Conservation (phyloP, 1,140 invertebrate species). For the Trachelipus rathkii region DNA sequence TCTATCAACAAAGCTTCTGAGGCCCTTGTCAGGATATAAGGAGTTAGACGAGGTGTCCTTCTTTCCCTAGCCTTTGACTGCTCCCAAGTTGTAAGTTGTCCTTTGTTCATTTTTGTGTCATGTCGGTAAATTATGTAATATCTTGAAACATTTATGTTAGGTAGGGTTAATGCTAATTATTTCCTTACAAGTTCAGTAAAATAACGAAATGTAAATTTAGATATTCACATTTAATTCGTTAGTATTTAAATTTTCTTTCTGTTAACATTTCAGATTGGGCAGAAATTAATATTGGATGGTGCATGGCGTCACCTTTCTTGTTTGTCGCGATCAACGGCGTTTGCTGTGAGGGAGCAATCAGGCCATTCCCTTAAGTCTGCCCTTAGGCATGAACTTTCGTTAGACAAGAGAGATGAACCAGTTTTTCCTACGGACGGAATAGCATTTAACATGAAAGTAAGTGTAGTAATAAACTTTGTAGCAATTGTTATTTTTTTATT, state of each 20-base stretch:
- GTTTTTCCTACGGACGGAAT: slow-evolving; percentile 71
- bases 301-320: slow-evolving; percentile 69
- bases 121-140: too few species aligned
- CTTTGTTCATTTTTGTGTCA: neutral
- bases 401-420: slow-evolving; percentile 75
- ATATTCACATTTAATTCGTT: slow-evolving; percentile 35
- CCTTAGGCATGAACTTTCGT: slow-evolving; percentile 66
- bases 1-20: slow-evolving; percentile 68
- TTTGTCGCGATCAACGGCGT: slow-evolving; percentile 61
- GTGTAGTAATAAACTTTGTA: neutral
- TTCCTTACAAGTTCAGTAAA: too few species aligned
- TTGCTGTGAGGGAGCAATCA: slow-evolving; percentile 73
- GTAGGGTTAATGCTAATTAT: too few species aligned
- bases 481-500: neutral
- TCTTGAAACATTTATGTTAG: too few species aligned
- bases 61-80: slow-evolving; percentile 50
- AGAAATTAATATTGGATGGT: slow-evolving; percentile 79
- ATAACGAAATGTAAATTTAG: too few species aligned
- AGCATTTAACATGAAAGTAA: slow-evolving; percentile 57
- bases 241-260: slow-evolving; percentile 21
- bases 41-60: slow-evolving; percentile 52
- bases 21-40: slow-evolving; percentile 74
- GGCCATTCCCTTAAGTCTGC: slow-evolving; percentile 82
- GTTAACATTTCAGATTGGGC: slow-evolving; percentile 57
- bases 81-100: slow-evolving; percentile 43